Percentiles rank a stretch among this genome's conserved stretches.
Evolutionary conservation across 2,888 invertebrate genomes (phyloP).

Genomic region (Sinelater perroti): DNA sequence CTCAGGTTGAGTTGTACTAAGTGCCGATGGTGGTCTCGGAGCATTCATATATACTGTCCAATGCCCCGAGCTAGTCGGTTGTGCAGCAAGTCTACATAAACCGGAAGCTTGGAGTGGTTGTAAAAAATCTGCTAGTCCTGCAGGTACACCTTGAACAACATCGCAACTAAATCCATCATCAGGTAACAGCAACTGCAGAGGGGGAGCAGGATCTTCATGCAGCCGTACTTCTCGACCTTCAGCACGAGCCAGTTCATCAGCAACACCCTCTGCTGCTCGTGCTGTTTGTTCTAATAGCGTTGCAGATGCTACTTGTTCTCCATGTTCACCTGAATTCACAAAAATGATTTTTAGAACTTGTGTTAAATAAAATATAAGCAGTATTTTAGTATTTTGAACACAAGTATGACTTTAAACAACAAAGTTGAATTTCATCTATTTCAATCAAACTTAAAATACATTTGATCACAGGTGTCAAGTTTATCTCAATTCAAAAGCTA

Average conservation of each 20-base stretch:
- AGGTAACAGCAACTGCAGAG: slow-evolving; percentile 90
- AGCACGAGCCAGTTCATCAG: slow-evolving; percentile 89
- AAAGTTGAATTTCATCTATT: too few relatives aligned
- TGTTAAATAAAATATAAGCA: background rate
- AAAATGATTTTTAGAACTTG: slow-evolving; percentile 20
- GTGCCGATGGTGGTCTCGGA: slow-evolving; percentile 57
- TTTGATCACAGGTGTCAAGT: too few relatives aligned
- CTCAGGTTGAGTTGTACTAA: slow-evolving; percentile 60
- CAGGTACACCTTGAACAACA: slow-evolving; percentile 88
- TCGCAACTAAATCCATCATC: slow-evolving; percentile 99
- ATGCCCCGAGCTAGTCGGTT: slow-evolving; percentile 88
- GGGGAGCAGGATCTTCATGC: slow-evolving; percentile 91
- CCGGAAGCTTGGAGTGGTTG: slow-evolving; percentile 85
- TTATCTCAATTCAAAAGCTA: too few relatives aligned
- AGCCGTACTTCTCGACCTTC: slow-evolving; percentile 89
- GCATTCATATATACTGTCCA: slow-evolving; percentile 94
- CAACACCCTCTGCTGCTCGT: slow-evolving; percentile 85
- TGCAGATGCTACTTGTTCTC: slow-evolving; percentile 64
- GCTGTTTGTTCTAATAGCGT: slow-evolving; percentile 75
- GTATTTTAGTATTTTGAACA: too few relatives aligned
- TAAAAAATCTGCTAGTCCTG: slow-evolving; percentile 88
- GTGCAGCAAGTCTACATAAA: slow-evolving; percentile 88
- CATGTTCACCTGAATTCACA: slow-evolving; percentile 56
- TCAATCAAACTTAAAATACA: too few relatives aligned
- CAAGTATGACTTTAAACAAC: too few relatives aligned